Conservation (phyloP, 2,888 invertebrate species). For the Cerastis leucographa region DNA sequence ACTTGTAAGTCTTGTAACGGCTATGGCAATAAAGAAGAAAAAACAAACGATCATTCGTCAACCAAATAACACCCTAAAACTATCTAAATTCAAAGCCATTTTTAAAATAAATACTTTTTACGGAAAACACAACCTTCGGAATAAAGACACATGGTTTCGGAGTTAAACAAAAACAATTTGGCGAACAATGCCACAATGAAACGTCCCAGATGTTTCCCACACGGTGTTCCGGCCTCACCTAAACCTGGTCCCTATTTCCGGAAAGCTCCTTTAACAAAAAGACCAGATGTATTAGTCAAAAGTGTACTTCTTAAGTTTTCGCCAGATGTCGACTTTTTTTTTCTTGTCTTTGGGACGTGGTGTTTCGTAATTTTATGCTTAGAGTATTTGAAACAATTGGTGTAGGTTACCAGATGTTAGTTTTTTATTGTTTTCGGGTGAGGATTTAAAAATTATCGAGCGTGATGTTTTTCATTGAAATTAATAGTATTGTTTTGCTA, state of each 20-base stretch:
- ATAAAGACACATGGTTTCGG: slow-evolving; percentile 12
- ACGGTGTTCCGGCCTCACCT: slow-evolving; percentile 36
- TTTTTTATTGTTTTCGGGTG: background rate
- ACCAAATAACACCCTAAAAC: background rate
- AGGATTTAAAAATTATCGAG: background rate
- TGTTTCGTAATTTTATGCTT: background rate
- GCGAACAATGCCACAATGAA: slow-evolving; percentile 49
- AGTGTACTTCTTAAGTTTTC: slow-evolving; percentile 14
- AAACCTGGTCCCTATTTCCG: slow-evolving; percentile 49
- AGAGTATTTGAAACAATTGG: slow-evolving; percentile 37
- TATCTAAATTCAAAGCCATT: background rate
- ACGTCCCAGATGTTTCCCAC: slow-evolving; percentile 46
- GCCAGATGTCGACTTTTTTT: slow-evolving; percentile 46
- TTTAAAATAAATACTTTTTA: background rate
- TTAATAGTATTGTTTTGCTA: background rate
- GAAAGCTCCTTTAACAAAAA: slow-evolving; percentile 42
- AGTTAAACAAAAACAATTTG: slow-evolving; percentile 51
- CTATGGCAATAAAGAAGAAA: background rate
- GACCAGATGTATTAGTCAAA: slow-evolving; percentile 46
- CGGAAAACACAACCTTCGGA: background rate
- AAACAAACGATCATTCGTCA: background rate
- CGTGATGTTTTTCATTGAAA: background rate
- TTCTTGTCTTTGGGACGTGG: background rate
- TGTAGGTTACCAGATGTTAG: slow-evolving; percentile 23
- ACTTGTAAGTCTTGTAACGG: no score